These are phyloP conservation scores for Pammene fasciana DNA, from an alignment of 2,888 invertebrate species.

Conservation along the genomic window DNA sequence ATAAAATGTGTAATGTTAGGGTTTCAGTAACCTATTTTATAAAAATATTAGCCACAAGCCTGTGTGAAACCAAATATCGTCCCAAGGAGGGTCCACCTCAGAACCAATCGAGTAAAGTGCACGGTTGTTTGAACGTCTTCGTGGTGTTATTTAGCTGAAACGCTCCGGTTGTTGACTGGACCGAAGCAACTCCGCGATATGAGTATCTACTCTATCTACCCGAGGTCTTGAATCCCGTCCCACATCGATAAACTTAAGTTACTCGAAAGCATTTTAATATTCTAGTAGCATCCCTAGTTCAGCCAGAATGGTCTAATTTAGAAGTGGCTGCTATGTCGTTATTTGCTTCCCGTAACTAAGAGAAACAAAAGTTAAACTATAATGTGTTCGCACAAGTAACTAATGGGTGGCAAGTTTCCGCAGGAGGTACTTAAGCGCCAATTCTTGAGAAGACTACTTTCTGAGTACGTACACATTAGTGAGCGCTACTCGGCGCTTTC, in stretches of 20 bases:
- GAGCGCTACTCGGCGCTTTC: conserved; percentile 66
- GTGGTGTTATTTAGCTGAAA: conserved; percentile 75
- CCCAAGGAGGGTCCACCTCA: conserved; percentile 66
- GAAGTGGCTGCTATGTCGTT: conserved; percentile 46
- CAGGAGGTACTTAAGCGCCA: conserved; percentile 76
- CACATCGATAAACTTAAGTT: conserved; percentile 27
- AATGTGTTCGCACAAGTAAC: conserved; percentile 77
- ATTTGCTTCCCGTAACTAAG: conserved; percentile 62
- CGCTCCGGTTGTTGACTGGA: conserved; percentile 72
- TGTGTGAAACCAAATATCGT: conserved; percentile 51
- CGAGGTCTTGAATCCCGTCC: conserved; percentile 17
- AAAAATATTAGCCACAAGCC: conserved; percentile 18
- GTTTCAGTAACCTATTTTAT: conserved; percentile 5
- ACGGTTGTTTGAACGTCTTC: conserved; percentile 62
- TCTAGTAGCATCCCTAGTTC: conserved; percentile 20
- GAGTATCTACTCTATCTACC: conserved; percentile 20
- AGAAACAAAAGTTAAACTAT: conserved; percentile 76
- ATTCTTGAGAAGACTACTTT: conserved; percentile 77
- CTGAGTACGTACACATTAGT: conserved; percentile 75
- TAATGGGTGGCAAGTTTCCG: conserved; percentile 78
- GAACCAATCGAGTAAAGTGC: conserved; percentile 79
- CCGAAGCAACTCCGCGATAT: conserved; percentile 46
- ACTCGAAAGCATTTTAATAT: conserved; percentile 28
- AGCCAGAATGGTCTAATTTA: conserved; percentile 6
- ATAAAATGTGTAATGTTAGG: neutral